A percentile compares a stretch with the other conserved stretches of the same genome.
phyloP scores from a whole-genome alignment of 2,113 vertebrate genomes.

The Paracanthobrama guichenoti region DNA sequence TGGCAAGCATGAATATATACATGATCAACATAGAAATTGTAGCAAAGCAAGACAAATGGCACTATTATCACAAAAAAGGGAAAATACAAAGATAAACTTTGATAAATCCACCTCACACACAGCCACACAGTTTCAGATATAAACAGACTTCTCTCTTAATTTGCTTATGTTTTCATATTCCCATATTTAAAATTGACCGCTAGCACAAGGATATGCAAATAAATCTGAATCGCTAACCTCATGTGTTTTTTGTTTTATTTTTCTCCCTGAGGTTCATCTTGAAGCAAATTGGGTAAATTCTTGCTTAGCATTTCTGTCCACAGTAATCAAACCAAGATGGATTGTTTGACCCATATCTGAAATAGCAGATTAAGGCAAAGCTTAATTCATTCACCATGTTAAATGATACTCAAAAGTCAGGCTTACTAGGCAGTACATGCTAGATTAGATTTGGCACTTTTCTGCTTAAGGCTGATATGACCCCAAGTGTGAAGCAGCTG shows the following conservation, averaged over 20 bases:
- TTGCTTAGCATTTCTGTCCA: slow-evolving; percentile 40
- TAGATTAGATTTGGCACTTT: slow-evolving; percentile 71
- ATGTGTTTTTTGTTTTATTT: slow-evolving; percentile 25
- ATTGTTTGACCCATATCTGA: slow-evolving; percentile 44
- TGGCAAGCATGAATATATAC: slow-evolving; percentile 59
- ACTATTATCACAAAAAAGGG: slow-evolving; percentile 22
- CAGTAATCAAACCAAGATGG: slow-evolving; percentile 36
- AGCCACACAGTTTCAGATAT: slow-evolving; percentile 2
- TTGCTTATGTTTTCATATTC: slow-evolving; percentile 1
- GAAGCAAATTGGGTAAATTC: slow-evolving; percentile 26
- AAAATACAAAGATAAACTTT: slow-evolving; percentile 3
- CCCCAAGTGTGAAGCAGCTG: slow-evolving; percentile 18
- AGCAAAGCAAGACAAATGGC: slow-evolving; percentile 50
- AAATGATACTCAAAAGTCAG: slow-evolving; percentile 42
- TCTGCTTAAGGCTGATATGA: slow-evolving; percentile 63
- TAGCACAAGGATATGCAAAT: slow-evolving; percentile 5
- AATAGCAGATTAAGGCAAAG: slow-evolving; percentile 41
- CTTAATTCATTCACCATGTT: slow-evolving; percentile 35
- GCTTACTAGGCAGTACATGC: slow-evolving; percentile 37
- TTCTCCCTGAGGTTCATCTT: slow-evolving; percentile 5
- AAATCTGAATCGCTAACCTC: slow-evolving; percentile 18
- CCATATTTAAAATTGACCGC: slow-evolving; percentile 21
- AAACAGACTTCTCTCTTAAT: slow-evolving; percentile 14
- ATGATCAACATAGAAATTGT: slow-evolving; percentile 49
- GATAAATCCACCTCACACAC: neutral